Evolutionary conservation across 2,888 invertebrate genomes (phyloP), one percentile per base, ranked within the genome.

Genomic region (Parthenolecanium corni): DNA sequence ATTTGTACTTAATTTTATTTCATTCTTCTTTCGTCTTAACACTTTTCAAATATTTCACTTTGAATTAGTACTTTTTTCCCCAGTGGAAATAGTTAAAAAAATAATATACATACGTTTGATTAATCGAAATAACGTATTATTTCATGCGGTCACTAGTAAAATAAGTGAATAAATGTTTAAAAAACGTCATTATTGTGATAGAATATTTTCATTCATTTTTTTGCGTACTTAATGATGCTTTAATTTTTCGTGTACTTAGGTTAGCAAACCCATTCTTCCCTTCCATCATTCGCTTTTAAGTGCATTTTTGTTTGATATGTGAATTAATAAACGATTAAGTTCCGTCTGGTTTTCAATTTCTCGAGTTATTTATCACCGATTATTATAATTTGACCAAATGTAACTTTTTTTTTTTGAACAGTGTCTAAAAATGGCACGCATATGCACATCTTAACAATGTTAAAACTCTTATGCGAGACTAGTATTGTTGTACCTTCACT

Each of bases 181-280:
- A 21, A 11, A 38, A 52, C 31, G 38, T 38, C 23, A 14, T 31
- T 44, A 56, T 56, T 56, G 54, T 56, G 54, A 56, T 56, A 56
- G 54, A 56, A 44, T 11, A 38, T 24, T 56, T 40, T 56, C 42
- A 56, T 56, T 38, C 40, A 31, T 31, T 31, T 31, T 4, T 31
- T 31, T 56, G 40, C 40, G 54, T 56, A 56, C 54, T 56, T 56
- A 56, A 56, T 56, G 40, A 56, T 56, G 54, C 54, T 56, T 56
- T 56, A 56, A 56, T 16, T 42, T 42, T 56, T 56, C 42, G 40
- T 56, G 42, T 56, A 42, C 20, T 56, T 44, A 44, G 16, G 40
- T 31, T 4, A 9, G 4, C 5, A 31, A 31, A 4, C 31, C 31
- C 4, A 6, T 31, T 31, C 9, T n/a, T 42, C 20, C 20, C 25